Percentiles rank a stretch among this genome's conserved stretches.
phyloP scores from a whole-genome alignment of 2,113 vertebrate genomes.

The Propithecus coquereli region DNA sequence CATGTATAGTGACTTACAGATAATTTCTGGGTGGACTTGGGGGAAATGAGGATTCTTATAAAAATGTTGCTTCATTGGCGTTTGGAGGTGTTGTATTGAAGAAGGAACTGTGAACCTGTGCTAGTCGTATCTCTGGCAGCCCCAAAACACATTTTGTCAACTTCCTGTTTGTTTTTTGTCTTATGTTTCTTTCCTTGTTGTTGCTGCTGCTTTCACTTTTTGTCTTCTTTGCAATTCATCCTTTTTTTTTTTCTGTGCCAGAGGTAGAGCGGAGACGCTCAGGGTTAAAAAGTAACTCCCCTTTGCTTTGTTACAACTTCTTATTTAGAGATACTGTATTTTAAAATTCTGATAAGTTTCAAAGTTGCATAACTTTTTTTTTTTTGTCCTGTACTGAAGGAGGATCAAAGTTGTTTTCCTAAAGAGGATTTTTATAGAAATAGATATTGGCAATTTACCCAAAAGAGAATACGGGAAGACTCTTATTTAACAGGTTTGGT shows the following conservation, averaged over 20 bases:
- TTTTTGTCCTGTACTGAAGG: neutral
- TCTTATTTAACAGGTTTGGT: conserved; percentile 11
- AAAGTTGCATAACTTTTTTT: neutral
- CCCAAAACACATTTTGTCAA: neutral
- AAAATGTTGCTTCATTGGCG: neutral
- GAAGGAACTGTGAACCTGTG: neutral
- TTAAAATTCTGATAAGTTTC: conserved; percentile 7
- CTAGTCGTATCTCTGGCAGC: neutral
- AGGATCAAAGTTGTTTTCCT: conserved; percentile 43
- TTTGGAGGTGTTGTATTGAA: neutral
- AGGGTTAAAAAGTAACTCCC: neutral
- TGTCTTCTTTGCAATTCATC: neutral
- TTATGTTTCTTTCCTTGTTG: neutral
- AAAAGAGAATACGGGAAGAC: neutral
- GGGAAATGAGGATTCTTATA: neutral
- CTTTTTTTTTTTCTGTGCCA: neutral
- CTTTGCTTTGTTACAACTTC: conserved; percentile 23
- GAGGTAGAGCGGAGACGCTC: neutral
- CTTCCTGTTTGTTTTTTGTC: neutral
- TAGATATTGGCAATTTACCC: conserved; percentile 6
- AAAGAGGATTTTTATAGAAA: conserved; percentile 22
- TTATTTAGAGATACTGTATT: neutral
- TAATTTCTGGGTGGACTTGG: neutral
- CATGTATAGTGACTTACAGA: neutral
- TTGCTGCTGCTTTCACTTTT: neutral